Evolutionary conservation across 2,113 vertebrate genomes (phyloP).

Genomic region (Eptesicus fuscus): DNA sequence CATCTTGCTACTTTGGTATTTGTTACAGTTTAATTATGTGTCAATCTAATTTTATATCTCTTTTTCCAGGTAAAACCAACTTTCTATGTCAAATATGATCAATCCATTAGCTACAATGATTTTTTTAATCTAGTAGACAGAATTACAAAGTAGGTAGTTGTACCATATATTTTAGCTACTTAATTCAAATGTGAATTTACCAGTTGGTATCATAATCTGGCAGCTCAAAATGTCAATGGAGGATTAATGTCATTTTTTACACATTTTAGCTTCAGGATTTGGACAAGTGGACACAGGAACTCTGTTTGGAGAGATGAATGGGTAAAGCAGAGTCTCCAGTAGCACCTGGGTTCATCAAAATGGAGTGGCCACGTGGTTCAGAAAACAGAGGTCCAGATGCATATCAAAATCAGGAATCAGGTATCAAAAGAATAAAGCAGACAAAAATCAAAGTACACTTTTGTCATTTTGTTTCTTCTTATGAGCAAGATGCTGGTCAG

Average conservation of each 20-base stretch:
- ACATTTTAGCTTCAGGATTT: slow-evolving; percentile 28
- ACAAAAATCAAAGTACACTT: not conserved
- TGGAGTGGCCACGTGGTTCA: not conserved
- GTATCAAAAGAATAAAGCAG: not conserved
- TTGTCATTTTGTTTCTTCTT: not conserved
- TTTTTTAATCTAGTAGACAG: not conserved
- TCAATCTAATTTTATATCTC: not conserved
- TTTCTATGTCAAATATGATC: not conserved
- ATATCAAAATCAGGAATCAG: not conserved
- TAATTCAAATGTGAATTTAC: not conserved
- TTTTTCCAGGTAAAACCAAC: not conserved
- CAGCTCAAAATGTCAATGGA: not conserved
- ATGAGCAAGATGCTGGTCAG: not conserved
- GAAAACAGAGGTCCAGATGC: not conserved
- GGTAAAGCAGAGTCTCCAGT: not conserved
- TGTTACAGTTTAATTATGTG: not conserved
- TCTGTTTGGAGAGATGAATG: not conserved
- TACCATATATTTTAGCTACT: not conserved
- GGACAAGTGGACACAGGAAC: not conserved
- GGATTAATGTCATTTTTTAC: not conserved
- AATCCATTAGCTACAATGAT: not conserved
- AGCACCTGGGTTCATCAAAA: slow-evolving; percentile 9
- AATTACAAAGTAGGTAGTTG: not conserved
- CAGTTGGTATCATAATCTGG: not conserved
- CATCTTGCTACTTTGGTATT: not conserved